Conservation (phyloP, 2,113 vertebrate species). For the Equus quagga region DNA sequence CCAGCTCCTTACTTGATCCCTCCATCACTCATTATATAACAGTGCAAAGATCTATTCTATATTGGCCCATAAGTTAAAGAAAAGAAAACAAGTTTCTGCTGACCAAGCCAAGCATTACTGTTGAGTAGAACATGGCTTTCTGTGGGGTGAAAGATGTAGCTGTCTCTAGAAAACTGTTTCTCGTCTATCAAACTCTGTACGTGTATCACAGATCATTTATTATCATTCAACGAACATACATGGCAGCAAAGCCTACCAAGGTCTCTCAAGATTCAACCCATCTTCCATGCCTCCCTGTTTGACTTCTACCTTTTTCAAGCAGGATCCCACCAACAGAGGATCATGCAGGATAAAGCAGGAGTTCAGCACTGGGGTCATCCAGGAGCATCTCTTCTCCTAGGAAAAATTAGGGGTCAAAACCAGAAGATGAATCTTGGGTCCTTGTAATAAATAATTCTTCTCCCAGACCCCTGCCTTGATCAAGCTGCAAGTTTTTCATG, state of each 20-base stretch:
- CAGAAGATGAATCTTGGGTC: not conserved
- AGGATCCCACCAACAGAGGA: not conserved
- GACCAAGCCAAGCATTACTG: not conserved
- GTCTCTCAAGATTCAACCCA: not conserved
- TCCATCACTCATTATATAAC: not conserved
- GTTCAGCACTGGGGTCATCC: not conserved
- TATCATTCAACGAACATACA: conserved; percentile 1
- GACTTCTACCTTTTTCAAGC: not conserved
- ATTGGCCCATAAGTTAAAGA: not conserved
- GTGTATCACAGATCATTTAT: not conserved
- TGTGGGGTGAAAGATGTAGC: not conserved
- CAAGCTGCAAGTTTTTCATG: not conserved
- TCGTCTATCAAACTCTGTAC: not conserved
- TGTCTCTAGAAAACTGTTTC: not conserved
- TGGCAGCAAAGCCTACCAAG: not conserved
- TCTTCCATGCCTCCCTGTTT: not conserved
- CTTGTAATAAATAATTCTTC: not conserved
- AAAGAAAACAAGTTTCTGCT: conserved; percentile 31
- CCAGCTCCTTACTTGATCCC: not conserved
- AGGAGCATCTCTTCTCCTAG: not conserved
- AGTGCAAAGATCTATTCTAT: not conserved
- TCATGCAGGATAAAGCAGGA: not conserved
- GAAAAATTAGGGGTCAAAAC: not conserved
- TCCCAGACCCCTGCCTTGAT: not conserved
- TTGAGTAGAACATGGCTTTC: not conserved